These are phyloP conservation scores for Orbicella faveolata DNA, from an alignment of 64 coral and sea anemone species.

Conservation along the genomic window DNA sequence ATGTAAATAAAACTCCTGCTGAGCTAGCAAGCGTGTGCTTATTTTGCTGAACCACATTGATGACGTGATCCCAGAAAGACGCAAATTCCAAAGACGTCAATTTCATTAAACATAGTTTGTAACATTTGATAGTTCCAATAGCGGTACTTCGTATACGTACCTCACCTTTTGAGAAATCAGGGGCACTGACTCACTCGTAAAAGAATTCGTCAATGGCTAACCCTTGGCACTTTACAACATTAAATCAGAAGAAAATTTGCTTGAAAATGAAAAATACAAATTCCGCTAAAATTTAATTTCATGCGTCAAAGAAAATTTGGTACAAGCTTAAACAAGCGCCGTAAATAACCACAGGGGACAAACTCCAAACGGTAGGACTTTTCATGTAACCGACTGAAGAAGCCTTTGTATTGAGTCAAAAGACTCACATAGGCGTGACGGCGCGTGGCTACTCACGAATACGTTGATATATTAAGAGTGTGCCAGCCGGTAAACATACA, in stretches of 20 bases:
- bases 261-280: not conserved
- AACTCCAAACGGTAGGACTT: not conserved
- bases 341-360: not conserved
- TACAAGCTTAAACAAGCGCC: not conserved
- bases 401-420: slow-evolving; percentile 13
- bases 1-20: not conserved
- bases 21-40: not conserved
- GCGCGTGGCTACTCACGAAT: slow-evolving; percentile 12
- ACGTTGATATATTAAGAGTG: slow-evolving; percentile 13
- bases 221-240: no score
- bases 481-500: slow-evolving; percentile 22
- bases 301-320: not conserved
- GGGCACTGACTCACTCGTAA: no score
- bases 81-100: not conserved
- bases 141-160: not conserved
- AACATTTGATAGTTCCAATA: not conserved
- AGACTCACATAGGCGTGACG: slow-evolving; percentile 2
- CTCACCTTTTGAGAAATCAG: not conserved
- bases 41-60: not conserved
- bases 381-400: not conserved
- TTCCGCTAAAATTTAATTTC: not conserved
- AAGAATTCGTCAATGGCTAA: no score
- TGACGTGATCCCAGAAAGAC: not conserved
- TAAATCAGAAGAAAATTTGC: not conserved
- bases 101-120: not conserved